Percentiles rank a stretch among this genome's conserved stretches.
phyloP scores from a whole-genome alignment of 2,797 vertebrate genomes.

The Gymnoscopelus braueri region DNA sequence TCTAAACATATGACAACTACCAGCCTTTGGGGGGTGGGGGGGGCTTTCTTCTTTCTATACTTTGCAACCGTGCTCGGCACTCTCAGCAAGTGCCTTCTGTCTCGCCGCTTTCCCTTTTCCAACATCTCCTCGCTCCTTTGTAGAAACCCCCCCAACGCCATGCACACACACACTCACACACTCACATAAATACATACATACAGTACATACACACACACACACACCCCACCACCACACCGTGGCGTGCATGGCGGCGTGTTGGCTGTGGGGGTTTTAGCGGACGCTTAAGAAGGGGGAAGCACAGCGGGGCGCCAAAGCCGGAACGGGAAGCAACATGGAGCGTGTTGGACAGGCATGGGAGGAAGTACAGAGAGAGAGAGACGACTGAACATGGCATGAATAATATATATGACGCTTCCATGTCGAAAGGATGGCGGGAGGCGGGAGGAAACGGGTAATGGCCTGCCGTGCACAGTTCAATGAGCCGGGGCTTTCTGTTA shows the following conservation, averaged over 20 bases:
- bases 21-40: no score
- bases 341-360: background rate
- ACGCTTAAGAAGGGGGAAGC: constrained; percentile 46
- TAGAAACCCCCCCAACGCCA: no score
- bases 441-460: background rate
- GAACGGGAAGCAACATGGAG: background rate
- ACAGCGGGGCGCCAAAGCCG: constrained; percentile 27
- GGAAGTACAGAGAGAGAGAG: constrained; percentile 17
- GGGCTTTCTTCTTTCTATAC: no score
- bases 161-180: background rate
- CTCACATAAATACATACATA: background rate
- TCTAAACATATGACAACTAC: no score
- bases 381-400: constrained; percentile 39
- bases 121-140: no score
- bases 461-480: background rate
- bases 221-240: no score
- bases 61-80: no score
- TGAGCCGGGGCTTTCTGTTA: no score
- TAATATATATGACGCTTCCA: constrained; percentile 48
- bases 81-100: no score
- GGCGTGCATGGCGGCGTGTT: constrained; percentile 21
- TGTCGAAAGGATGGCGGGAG: constrained; percentile 22
- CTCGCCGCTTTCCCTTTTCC: no score
- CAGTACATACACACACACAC: no score
- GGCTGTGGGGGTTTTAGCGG: constrained; percentile 40